These are phyloP conservation scores for Pseudochaenichthys georgianus DNA, from an alignment of 2,797 vertebrate species.

Conservation along the genomic window DNA sequence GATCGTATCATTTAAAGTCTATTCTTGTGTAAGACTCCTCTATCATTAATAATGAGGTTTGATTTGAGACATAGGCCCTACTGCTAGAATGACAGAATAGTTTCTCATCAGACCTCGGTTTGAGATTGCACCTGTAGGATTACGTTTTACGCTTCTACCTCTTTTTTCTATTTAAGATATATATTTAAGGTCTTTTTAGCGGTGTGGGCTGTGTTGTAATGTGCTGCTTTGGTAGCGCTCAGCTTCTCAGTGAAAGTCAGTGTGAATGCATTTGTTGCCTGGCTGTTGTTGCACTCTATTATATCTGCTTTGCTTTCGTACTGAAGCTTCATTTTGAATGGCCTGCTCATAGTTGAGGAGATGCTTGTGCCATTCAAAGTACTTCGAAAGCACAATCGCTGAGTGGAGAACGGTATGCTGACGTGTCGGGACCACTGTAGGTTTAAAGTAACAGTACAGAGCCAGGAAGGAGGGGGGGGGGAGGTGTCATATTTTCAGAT, in stretches of 20 bases:
- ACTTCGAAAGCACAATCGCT: slow-evolving; percentile 19
- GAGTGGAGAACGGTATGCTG: neutral
- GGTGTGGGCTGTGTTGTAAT: slow-evolving; percentile 33
- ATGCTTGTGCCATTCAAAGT: slow-evolving; percentile 10
- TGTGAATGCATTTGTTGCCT: slow-evolving; percentile 39
- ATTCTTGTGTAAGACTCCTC: slow-evolving; percentile 33
- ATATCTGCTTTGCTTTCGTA: slow-evolving; percentile 51
- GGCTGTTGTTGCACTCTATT: slow-evolving; percentile 36
- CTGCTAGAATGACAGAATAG: neutral
- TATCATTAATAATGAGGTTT: slow-evolving; percentile 11
- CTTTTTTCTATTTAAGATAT: slow-evolving; percentile 60
- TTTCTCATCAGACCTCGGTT: too few species aligned
- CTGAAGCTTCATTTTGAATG: slow-evolving; percentile 15
- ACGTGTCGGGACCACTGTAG: too few species aligned
- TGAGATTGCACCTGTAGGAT: slow-evolving; percentile 4
- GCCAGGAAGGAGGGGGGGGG: too few species aligned
- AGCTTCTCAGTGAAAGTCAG: slow-evolving; percentile 36
- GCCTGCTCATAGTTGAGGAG: neutral
- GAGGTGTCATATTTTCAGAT: too few species aligned
- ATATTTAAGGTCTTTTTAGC: slow-evolving; percentile 36
- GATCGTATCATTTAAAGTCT: slow-evolving; percentile 19
- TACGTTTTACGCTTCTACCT: slow-evolving; percentile 66
- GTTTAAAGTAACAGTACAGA: too few species aligned
- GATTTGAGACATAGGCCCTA: neutral
- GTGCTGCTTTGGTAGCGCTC: slow-evolving; percentile 27